Evolutionary conservation across 1,140 invertebrate species (phyloP), one percentile per base, ranked within the genome.

Genomic region (Planococcus citri): DNA sequence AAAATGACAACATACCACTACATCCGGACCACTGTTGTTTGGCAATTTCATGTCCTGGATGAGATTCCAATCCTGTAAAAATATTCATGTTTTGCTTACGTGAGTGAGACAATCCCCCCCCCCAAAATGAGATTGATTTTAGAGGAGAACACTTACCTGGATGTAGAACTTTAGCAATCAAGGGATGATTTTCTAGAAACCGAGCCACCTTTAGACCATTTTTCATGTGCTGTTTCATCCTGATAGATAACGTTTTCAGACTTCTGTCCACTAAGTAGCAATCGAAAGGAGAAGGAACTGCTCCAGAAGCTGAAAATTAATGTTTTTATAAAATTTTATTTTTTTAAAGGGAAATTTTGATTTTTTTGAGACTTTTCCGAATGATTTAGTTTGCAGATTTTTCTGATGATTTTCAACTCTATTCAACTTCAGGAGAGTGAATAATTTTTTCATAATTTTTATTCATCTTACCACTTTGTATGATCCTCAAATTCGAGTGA

Each of bases 221-320:
- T 72, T 84, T 83, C 82, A 87, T 87, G 75, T 97, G 95, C 75
- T 88, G 83, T 74, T 89, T 84, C 96, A 99, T 98, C 70, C 96
- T 82, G 9, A 97, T 73, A 68, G 90, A 86, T 17, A 98, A 80
- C 0, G 97, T 99, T 80, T 98, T 98, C 57, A 99, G 80, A 76
- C 95, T 93, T 60, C 97, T 86, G 76, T 93, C 95, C 0, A 97
- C 92, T 76, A 96, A 80, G 76, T 87, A 94, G 77, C 95, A 97
- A 78, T 99, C 97, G 77, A 97, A 97, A 0, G 97, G 94, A 0
- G 95, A 95, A 10, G 97, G 95, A 2, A 98, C 88, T 64, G 92
- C 85, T 57, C 95, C 95, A 79, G 91, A 84, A 0, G 92, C 90
- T 90, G 70, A 82, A 41, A 41, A 41, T n/a, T n/a, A n/a, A n/a